Conservation (phyloP, 2,113 vertebrate species). For the Mastomys coucha region DNA sequence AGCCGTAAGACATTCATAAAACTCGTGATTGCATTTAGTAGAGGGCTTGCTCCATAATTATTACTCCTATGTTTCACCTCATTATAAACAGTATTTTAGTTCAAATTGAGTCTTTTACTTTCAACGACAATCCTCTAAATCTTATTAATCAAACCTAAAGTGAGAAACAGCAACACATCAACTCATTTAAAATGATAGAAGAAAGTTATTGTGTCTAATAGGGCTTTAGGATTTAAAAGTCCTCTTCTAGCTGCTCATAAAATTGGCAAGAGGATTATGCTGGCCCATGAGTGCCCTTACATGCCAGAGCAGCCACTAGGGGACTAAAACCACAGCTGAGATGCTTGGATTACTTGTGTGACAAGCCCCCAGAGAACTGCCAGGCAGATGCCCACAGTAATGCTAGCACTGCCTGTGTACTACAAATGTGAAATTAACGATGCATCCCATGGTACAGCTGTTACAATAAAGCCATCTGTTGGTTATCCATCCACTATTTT, state of each 20-base stretch:
- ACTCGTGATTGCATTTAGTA: not conserved
- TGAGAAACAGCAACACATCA: not conserved
- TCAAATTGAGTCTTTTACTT: not conserved
- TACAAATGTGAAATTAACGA: constrained; percentile 54
- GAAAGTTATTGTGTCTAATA: not conserved
- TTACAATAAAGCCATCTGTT: constrained; percentile 65
- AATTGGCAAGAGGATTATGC: constrained; percentile 54
- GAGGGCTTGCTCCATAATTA: not conserved
- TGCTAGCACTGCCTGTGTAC: not conserved
- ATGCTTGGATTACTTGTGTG: constrained; percentile 46
- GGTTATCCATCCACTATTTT: constrained; percentile 31
- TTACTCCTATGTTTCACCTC: not conserved
- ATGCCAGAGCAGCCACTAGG: constrained; percentile 50
- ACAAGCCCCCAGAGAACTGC: constrained; percentile 38
- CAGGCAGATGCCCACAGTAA: constrained; percentile 67
- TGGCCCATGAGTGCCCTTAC: constrained; percentile 46
- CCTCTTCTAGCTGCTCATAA: not conserved
- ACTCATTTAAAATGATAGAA: constrained; percentile 11
- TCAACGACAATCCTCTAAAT: not conserved
- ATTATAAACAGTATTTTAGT: constrained; percentile 37
- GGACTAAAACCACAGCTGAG: constrained; percentile 72
- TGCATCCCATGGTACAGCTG: not conserved
- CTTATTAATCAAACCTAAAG: not conserved
- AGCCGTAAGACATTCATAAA: not conserved
- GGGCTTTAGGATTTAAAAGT: constrained; percentile 5